Base-by-base conservation (phyloP, 1,140 invertebrate species). In the Drosophila bipectinata region DNA sequence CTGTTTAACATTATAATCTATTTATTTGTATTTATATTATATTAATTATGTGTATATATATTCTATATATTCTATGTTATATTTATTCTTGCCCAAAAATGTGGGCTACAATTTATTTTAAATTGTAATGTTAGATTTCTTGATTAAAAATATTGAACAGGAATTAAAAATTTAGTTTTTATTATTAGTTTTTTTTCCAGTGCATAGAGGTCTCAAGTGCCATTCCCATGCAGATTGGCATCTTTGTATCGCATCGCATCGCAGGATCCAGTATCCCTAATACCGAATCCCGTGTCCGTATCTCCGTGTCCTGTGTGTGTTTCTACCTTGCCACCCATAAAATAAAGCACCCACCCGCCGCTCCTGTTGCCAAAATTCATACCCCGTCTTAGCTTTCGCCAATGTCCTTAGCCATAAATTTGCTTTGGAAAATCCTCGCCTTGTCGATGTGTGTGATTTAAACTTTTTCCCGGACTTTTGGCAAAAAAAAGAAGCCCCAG, bases 371-470 rank as follows among this genome's bases (percentile, higher is more conserved):
- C 71, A 45, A 76, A 57, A 61, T 67, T 66, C 63, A 63, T 52
- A 41, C 45, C 53, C 77, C 59, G 69, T 82, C 82, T 87, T 85
- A 83, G 76, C 79, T 88, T 88, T 76, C 79, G 79, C 76, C 84
- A 73, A 88, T 83, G 84, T 83, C 75, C 76, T 82, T 90, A 79
- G 71, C 87, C 72, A 90, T 90, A 90, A 90, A 90, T 90, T 90
- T 85, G 82, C 66, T 72, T 79, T 73, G 66, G 77, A 75, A 90
- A 90, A 90, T 90, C 87, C 87, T 82, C 66, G 79, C 82, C 4
- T 44, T 90, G 87, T 90, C 87, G 79, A 90, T 90, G 67, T 90
- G 87, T 90, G 87, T 90, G 87, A 90, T 90, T 90, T 90, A 90
- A 90, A 90, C 87, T 90, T 90, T 90, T 85, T 32, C 26, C 41